phyloP scores from a whole-genome alignment of 2,797 vertebrate species.

The Leucoraja ocellata region DNA sequence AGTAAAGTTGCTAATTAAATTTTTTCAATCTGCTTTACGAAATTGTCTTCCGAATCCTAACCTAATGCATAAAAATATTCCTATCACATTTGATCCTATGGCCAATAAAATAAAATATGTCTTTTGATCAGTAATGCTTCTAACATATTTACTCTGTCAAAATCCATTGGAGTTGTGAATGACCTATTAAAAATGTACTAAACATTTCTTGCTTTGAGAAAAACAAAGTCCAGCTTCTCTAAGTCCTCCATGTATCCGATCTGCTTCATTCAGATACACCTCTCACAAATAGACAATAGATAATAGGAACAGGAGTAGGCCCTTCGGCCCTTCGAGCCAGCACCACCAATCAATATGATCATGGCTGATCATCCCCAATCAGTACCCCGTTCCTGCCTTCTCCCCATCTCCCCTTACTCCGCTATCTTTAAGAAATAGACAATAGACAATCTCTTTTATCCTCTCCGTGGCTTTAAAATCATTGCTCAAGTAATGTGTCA shows the following conservation, averaged over 20 bases:
- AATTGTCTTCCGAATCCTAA: not conserved
- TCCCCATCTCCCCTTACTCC: too few species aligned
- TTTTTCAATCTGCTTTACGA: not conserved
- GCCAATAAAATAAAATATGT: not conserved
- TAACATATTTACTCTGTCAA: not conserved
- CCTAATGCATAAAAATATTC: not conserved
- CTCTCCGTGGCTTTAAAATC: not conserved
- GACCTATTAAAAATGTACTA: not conserved
- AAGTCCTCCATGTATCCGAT: not conserved
- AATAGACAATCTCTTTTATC: not conserved
- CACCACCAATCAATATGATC: too few species aligned
- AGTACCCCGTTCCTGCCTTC: too few species aligned
- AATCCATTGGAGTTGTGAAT: not conserved
- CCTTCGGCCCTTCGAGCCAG: too few species aligned
- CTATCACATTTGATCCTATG: not conserved
- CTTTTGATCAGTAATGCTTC: not conserved
- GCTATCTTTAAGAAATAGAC: too few species aligned
- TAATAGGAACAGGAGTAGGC: too few species aligned
- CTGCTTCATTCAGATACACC: not conserved
- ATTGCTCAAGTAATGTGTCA: not conserved
- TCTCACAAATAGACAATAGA: not conserved
- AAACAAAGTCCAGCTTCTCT: not conserved
- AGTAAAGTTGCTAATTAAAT: not conserved
- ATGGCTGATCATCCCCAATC: too few species aligned
- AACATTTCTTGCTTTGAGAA: not conserved